A percentile compares a stretch with the other conserved stretches of the same genome.
These are phyloP conservation scores for Aix galericulata DNA, from an alignment of 2,113 vertebrate genomes.

Conservation along the genomic window DNA sequence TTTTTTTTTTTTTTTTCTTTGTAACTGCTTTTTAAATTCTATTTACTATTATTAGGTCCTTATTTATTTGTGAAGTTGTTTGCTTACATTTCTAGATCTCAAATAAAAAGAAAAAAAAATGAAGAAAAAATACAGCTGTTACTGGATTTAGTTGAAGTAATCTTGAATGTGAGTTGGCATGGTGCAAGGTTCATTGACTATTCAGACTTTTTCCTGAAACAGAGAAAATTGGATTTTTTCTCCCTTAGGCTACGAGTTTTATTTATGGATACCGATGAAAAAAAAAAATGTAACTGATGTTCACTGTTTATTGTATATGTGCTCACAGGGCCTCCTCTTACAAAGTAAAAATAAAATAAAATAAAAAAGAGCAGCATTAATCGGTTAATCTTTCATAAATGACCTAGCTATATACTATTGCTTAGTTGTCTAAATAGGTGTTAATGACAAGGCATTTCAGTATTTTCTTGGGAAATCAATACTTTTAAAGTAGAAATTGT, in stretches of 20 bases:
- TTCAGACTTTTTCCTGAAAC: background rate
- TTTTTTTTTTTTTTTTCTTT: background rate
- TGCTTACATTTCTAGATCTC: background rate
- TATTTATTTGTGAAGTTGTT: background rate
- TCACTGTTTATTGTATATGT: background rate
- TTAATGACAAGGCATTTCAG: background rate
- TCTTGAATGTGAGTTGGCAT: background rate
- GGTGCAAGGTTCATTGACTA: background rate
- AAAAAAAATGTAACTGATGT: background rate
- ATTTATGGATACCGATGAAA: background rate
- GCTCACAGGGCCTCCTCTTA: background rate
- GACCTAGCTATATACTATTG: background rate
- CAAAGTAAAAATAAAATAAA: background rate
- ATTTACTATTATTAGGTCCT: too few species aligned
- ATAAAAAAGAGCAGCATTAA: background rate
- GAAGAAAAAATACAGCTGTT: background rate
- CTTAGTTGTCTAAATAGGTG: background rate
- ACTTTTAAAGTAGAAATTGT: background rate
- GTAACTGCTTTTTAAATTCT: background rate
- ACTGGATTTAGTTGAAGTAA: background rate
- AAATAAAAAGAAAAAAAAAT: background rate
- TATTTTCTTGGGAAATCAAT: conserved; percentile 17
- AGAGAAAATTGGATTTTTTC: background rate
- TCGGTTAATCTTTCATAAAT: background rate
- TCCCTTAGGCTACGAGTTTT: background rate